These are phyloP conservation scores for Cathartes aura DNA, from an alignment of 2,113 vertebrate genomes.

Conservation along the genomic window DNA sequence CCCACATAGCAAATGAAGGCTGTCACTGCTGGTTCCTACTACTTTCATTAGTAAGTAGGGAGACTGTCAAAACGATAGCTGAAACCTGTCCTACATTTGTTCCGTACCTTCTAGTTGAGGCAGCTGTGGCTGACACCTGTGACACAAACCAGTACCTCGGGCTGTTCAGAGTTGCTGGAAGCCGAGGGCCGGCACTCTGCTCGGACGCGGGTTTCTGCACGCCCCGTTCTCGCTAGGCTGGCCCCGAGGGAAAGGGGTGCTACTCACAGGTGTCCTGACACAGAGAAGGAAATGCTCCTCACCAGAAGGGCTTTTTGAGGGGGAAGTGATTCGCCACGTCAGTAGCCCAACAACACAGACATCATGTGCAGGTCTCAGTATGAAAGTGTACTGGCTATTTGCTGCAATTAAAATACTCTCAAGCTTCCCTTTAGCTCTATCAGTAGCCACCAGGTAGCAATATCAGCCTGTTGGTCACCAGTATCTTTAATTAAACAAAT, in stretches of 20 bases:
- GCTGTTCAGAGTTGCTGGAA: background rate
- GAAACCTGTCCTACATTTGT: fast-evolving
- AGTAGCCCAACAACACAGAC: background rate
- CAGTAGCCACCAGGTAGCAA: background rate
- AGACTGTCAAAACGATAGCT: background rate
- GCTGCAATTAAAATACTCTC: background rate
- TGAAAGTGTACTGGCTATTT: background rate
- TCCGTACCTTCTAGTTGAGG: background rate
- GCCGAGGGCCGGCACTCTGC: fast-evolving
- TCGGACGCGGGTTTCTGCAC: fast-evolving
- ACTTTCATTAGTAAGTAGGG: fast-evolving
- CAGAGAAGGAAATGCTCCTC: background rate
- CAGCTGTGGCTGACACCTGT: background rate
- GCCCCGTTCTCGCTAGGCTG: fast-evolving
- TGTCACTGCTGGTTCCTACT: background rate
- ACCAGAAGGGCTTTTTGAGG: background rate
- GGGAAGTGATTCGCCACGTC: background rate
- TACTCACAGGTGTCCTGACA: background rate
- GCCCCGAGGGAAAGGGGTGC: background rate
- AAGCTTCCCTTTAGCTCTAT: background rate
- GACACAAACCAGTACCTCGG: background rate
- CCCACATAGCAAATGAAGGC: background rate
- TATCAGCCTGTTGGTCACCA: background rate
- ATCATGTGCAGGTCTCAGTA: fast-evolving
- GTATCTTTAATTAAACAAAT: background rate